These are phyloP conservation scores for Ophthalmolycus amberensis DNA, from an alignment of 2,113 vertebrate genomes.

Conservation along the genomic window DNA sequence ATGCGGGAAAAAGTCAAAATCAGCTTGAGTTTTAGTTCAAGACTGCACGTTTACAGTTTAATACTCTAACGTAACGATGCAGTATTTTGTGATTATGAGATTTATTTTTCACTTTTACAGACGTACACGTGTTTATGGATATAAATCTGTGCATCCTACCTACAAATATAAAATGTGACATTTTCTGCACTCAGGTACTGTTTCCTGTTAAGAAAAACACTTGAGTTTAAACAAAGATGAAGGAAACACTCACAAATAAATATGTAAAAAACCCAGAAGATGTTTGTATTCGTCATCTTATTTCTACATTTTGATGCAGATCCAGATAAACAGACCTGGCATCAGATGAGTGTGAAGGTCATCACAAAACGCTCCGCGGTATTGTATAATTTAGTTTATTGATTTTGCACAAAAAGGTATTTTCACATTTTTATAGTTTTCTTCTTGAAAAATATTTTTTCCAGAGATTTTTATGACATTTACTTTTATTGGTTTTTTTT, in stretches of 20 bases:
- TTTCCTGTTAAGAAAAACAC: constrained; percentile 62
- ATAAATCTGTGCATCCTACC: constrained; percentile 58
- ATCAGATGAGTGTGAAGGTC: constrained; percentile 26
- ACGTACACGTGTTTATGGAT: constrained; percentile 33
- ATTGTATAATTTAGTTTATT: constrained; percentile 76
- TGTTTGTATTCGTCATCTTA: constrained; percentile 12
- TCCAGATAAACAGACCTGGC: background rate
- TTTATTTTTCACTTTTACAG: constrained; percentile 50
- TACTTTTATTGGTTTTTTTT: constrained; percentile 62
- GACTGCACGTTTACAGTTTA: constrained; percentile 56
- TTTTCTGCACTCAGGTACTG: constrained; percentile 72
- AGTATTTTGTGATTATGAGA: constrained; percentile 51
- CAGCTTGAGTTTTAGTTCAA: constrained; percentile 48
- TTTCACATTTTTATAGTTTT: constrained; percentile 68
- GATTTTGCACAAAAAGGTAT: constrained; percentile 68
- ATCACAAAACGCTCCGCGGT: constrained; percentile 65
- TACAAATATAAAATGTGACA: constrained; percentile 59
- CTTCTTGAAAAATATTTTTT: constrained; percentile 40
- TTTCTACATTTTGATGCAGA: constrained; percentile 3
- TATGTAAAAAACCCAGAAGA: constrained; percentile 44
- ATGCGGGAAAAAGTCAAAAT: constrained; percentile 53
- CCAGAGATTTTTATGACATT: constrained; percentile 35
- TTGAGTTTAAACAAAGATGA: constrained; percentile 42
- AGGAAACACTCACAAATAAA: constrained; percentile 67
- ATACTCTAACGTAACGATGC: constrained; percentile 39